Base-by-base conservation (phyloP, 2,797 vertebrate genomes). In the Sebastes paucispinis region DNA sequence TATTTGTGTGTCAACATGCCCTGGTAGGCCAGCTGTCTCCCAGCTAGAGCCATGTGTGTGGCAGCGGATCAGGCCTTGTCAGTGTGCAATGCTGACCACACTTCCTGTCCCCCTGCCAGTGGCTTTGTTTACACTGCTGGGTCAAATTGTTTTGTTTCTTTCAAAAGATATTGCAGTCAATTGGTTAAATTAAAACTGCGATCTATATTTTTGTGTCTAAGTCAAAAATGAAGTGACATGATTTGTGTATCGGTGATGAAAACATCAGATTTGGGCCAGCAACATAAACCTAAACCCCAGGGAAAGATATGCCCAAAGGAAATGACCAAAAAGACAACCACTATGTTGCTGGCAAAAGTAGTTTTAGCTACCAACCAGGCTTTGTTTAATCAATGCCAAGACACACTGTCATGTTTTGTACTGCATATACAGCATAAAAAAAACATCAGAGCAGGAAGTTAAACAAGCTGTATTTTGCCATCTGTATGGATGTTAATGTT, bases 1-100 rank as follows among this genome's bases (percentile, higher is more conserved):
- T 93, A 94, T 91, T 84, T 92, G 91, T 93, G 77, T 94, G 93
- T 95, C 92, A 94, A 91, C 94, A 90, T 88, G 92, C 89, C 75
- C 87, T 89, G 87, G 86, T 91, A 83, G 92, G 92, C 87, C 93
- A 90, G 90, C 95, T 93, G 93, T 91, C 92, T 89, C 95, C 89
- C 94, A 95, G 95, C 93, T 93, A 93, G 95, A 93, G 90, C 93
- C 93, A 86, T 92, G 89, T 87, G 81, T 91, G 91, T 94, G 93
- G 92, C 92, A 93, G 91, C 85, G 59, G 92, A 92, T 95, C 92
- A 94, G 90, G 89, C 85, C 84, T 68, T 82, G 90, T 90, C 84
- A 88, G 87, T 90, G 91, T 87, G 89, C 87, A 87, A 87, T 85
- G 92, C 80, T 92, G 89, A 91, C 79, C 89, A 88, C 89, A 89